Base-by-base conservation (phyloP, 2,888 invertebrate genomes). In the Eupelmus urozonus region DNA sequence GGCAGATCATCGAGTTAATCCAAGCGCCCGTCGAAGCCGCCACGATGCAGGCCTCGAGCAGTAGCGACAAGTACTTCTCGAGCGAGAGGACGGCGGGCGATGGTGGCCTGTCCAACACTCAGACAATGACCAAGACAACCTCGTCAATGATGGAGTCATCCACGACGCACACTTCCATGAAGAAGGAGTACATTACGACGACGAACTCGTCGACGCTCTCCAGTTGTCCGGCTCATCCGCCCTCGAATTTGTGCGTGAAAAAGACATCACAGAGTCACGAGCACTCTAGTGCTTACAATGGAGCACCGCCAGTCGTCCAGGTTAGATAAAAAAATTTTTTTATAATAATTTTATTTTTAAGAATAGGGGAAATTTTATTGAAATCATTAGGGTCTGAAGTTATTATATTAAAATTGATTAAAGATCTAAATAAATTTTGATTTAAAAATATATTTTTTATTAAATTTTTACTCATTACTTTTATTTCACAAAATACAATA, bases 11-110 rank as follows among this genome's bases (percentile, higher is more conserved):
- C 66, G 85, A 85, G 29, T 75, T 84, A 81, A 82, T 85, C 76
- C 82, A 85, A 83, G 82, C 82, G 79, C 85, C 88, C 74, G 79
- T 76, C 74, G 79, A 76, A 78, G 72, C 66, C 63, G 82, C 82
- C 84, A 86, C 87, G 78, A 89, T 89, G 89, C 88, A 89, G 82
- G 86, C 88, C 59, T 84, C 88, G 69, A 88, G 84, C 82, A 88
- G 87, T 85, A 89, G 87, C 81, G 88, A 89, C 45, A 89, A 87
- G 84, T 87, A 85, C 84, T 89, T 89, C 85, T 83, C 86, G 79
- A 82, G 85, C 81, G 89, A 90, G 84, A 88, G 85, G 83, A 84
- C 82, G 70, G 76, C 84, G 69, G 84, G 84, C 59, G 87, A 85
- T 66, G 82, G 78, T 51, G 84, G 82, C 62, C 66, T 67, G 20